phyloP scores from a whole-genome alignment of 1,140 invertebrate genomes.

The Maniola jurtina region DNA sequence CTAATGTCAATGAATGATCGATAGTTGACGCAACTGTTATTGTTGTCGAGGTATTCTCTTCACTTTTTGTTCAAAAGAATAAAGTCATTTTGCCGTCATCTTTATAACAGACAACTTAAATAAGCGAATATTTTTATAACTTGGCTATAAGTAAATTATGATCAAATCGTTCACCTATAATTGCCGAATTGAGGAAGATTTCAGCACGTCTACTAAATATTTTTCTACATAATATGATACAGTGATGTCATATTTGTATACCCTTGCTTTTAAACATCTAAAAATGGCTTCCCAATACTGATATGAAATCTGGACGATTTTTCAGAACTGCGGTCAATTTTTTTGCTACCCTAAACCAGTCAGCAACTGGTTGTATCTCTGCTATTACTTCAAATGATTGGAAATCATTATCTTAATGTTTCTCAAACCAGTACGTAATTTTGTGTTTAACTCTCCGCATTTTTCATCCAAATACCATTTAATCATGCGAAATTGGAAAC shows the following conservation, averaged over 20 bases:
- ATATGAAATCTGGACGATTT: too few species aligned
- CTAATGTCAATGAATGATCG: slow-evolving; percentile 36
- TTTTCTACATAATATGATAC: too few species aligned
- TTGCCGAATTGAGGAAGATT: too few species aligned
- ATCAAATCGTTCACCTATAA: too few species aligned
- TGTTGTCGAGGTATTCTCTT: slow-evolving; percentile 36
- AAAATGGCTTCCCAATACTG: too few species aligned
- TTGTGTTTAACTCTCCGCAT: neutral
- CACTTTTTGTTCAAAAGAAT: slow-evolving; percentile 19
- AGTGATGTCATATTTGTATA: too few species aligned
- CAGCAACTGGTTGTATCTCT: slow-evolving; percentile 13
- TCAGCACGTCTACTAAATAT: too few species aligned
- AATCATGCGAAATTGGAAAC: neutral
- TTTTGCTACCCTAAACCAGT: slow-evolving; percentile 10
- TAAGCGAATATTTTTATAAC: neutral
- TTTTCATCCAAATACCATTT: neutral
- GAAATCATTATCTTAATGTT: slow-evolving; percentile 10
- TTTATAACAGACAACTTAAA: neutral
- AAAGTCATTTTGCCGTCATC: slow-evolving; percentile 5
- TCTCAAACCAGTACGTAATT: neutral
- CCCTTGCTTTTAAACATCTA: too few species aligned
- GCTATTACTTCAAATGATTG: slow-evolving; percentile 20
- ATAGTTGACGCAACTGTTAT: slow-evolving; percentile 45
- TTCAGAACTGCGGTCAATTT: neutral
- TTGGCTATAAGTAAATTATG: too few species aligned